phyloP scores from a whole-genome alignment of 2,797 vertebrate species.

The Okamejei kenojei region DNA sequence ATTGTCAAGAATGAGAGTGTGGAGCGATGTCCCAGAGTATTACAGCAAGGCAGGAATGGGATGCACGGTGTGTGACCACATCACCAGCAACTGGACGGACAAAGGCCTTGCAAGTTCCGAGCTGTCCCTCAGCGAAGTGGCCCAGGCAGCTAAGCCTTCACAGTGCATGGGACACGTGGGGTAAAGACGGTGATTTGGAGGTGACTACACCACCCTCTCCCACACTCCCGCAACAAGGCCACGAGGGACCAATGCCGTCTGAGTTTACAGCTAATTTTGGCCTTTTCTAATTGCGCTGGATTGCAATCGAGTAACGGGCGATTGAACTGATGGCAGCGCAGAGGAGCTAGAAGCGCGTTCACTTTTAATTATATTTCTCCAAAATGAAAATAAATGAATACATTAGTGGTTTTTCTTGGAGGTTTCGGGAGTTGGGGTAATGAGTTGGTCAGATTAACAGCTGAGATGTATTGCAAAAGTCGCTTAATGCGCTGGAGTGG shows the following conservation, averaged over 20 bases:
- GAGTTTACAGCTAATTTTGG: neutral
- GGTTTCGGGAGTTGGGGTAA: conserved; percentile 3
- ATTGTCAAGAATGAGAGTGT: neutral
- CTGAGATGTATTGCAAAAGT: neutral
- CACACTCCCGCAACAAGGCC: neutral
- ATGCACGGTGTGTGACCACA: neutral
- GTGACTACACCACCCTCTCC: neutral
- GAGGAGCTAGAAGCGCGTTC: neutral
- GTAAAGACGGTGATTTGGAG: neutral
- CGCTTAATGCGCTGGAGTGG: neutral
- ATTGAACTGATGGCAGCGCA: neutral
- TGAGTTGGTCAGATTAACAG: conserved; percentile 7
- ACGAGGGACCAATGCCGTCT: neutral
- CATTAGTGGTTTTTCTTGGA: conserved; percentile 5
- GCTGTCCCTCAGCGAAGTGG: neutral
- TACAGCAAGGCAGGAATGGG: neutral
- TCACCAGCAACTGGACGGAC: neutral
- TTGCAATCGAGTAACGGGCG: neutral
- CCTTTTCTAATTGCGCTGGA: neutral
- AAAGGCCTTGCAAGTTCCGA: neutral
- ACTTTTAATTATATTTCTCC: conserved; percentile 24
- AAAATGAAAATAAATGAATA: neutral
- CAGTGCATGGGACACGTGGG: neutral
- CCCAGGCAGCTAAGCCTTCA: neutral
- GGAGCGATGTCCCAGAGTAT: neutral